These are phyloP conservation scores for Dryas iulia DNA, from an alignment of 1,140 invertebrate species.

Conservation along the genomic window DNA sequence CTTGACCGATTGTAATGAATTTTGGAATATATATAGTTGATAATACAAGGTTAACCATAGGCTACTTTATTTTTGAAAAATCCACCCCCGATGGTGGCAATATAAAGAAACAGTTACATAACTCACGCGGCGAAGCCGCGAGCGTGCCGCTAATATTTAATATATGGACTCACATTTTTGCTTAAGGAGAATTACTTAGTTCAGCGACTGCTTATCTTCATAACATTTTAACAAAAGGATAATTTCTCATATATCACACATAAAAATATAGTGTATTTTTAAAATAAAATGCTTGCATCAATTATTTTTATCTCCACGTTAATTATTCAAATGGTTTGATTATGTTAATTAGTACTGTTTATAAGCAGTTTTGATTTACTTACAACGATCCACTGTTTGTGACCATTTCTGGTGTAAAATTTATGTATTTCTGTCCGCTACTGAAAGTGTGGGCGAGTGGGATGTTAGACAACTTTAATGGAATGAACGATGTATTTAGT, in stretches of 20 bases:
- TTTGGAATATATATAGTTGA: too few relatives aligned
- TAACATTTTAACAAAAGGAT: background rate
- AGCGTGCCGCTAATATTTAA: too few relatives aligned
- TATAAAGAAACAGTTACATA: too few relatives aligned
- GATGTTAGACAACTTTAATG: slow-evolving; percentile 25
- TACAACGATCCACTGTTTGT: slow-evolving; percentile 49
- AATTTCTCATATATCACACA: background rate
- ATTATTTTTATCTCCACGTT: slow-evolving; percentile 42
- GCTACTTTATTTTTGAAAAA: too few relatives aligned
- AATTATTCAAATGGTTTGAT: slow-evolving; percentile 72
- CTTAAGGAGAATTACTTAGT: too few relatives aligned
- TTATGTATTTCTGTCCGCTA: slow-evolving; percentile 65
- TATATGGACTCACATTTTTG: too few relatives aligned
- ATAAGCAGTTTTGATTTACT: slow-evolving; percentile 70
- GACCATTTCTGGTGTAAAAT: slow-evolving; percentile 60
- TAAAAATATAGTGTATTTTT: background rate
- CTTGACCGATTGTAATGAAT: too few relatives aligned
- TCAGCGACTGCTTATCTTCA: background rate
- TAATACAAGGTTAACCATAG: too few relatives aligned
- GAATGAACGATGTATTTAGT: background rate
- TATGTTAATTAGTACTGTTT: slow-evolving; percentile 70
- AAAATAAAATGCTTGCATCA: background rate
- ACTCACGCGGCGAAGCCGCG: too few relatives aligned
- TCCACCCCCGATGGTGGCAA: too few relatives aligned
- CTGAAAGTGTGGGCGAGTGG: slow-evolving; percentile 61